Base-by-base conservation (phyloP, 2,113 vertebrate genomes). In the Lepisosteus oculatus region DNA sequence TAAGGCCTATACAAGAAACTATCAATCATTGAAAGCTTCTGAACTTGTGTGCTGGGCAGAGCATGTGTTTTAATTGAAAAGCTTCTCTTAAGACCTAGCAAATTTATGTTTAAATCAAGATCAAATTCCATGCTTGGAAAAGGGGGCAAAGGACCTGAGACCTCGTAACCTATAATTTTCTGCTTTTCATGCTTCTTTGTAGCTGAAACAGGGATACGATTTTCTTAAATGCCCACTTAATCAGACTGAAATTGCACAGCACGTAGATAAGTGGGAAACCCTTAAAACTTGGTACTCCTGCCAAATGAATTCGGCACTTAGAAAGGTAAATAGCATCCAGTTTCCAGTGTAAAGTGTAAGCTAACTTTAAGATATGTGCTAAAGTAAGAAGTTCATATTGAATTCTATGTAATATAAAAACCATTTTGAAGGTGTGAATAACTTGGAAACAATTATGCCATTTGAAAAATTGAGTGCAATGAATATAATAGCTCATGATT, bases 61-160 rank as follows among this genome's bases (percentile, higher is more conserved):
- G 67, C 43, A 42, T 59, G 41, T 65, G 65, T 81, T 86, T 89
- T 88, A 88, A 88, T 89, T 87, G 84, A 79, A 73, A 81, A 86
- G 74, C 83, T 75, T 68, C 17, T 64, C 73, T 79, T 78, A 84
- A 82, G 81, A 83, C 80, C 81, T 82, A 51, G 55, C 67, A 76
- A 78, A 78, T 88, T 80, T 82, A 70, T 76, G 78, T 76, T 61
- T 79, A 72, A 78, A 84, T 72, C 6, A 7, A 76, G 70, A 81
- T 80, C 47, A 79, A 77, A 85, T 64, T 43, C 69, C 76, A 70
- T 45, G 70, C 57, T 59, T 47, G 9, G 17, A 43, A 54, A 66
- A 51, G 29, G 29, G 45, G 14, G 3, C 11, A 55, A 8, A 8
- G 54, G 54, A 41, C 44, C 13, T 67, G 74, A 47, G 57, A 74